Base-by-base conservation (phyloP, 1,140 invertebrate genomes). In the Bombus cullumanus region DNA sequence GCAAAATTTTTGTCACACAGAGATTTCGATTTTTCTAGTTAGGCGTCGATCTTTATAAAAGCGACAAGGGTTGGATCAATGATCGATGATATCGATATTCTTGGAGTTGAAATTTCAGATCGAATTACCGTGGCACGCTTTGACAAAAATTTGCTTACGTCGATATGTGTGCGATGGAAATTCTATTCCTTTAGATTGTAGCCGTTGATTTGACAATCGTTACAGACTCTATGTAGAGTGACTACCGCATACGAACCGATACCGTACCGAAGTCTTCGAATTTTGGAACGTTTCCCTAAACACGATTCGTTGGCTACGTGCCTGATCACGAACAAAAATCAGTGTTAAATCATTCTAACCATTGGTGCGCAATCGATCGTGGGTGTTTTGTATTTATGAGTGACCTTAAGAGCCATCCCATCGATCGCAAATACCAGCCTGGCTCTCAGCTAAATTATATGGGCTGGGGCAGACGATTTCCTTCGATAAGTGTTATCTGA, bases 341-440 rank as follows among this genome's bases (percentile, higher is more conserved):
- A 31, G 28, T 73, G 68, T 28, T 31, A 73, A 72, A 88, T 62
- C 57, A 39, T 39, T 41, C 64, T 47, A 31, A 28, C 43, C 39
- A 82, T 86, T 74, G 64, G 39, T 25, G 53, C 64, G 71, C 39
- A 77, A 89, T 89, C 87, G 81, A 37, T 68, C 53, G 78, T 28
- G 80, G 31, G 47, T 41, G 73, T 66, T 57, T 66, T 59, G 64
- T 90, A 87, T 89, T 89, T 90, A 85, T 53, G 75, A 80, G 53
- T 69, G 82, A 90, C 81, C 68, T 89, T 87, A 89, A 66, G 43
- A 75, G 68, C 37, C 31, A n/a, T 18, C 64, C 77, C 79, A 73
- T 89, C 83, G 84, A 89, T 86, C n/a, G 39, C 69, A 31, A 28
- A 72, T 72, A 64, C 59, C 34, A 37, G 18, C 25, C n/a, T n/a